Evolutionary conservation across 2,888 invertebrate genomes (phyloP).

Genomic region (Leucozona laternaria): DNA sequence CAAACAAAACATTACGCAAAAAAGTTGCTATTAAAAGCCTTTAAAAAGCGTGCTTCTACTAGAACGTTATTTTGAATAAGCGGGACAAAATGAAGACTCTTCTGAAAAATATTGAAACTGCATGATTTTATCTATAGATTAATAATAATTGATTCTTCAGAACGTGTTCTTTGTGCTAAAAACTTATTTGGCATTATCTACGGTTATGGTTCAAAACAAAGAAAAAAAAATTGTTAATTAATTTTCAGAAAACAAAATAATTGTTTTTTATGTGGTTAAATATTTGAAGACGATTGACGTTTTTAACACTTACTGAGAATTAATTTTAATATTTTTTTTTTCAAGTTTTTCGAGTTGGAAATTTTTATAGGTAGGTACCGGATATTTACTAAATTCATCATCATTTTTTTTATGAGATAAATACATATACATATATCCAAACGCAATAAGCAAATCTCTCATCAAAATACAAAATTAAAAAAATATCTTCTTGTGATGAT

Average conservation of each 20-base stretch:
- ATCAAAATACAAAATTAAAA: background rate
- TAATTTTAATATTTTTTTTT: background rate
- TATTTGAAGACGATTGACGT: background rate
- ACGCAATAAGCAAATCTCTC: background rate
- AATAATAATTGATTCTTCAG: no score
- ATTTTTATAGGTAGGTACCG: background rate
- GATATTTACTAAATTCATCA: background rate
- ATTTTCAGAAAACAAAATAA: background rate
- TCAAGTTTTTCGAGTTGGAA: conserved; percentile 2
- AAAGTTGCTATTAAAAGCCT: no score
- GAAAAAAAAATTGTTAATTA: background rate
- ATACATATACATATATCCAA: background rate
- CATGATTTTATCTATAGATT: no score
- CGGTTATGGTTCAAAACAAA: no score
- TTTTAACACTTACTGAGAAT: background rate
- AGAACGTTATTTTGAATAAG: no score
- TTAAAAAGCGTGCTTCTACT: no score
- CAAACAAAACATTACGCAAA: no score
- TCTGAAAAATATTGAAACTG: no score
- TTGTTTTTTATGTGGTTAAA: conserved; percentile 1
- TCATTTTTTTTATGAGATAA: background rate
- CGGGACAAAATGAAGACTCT: no score
- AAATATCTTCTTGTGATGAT: background rate
- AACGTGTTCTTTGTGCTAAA: no score
- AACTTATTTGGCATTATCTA: no score